Evolutionary conservation across 2,888 invertebrate genomes (phyloP), one percentile per base, ranked within the genome.

Genomic region (Platyscelio sp.): DNA sequence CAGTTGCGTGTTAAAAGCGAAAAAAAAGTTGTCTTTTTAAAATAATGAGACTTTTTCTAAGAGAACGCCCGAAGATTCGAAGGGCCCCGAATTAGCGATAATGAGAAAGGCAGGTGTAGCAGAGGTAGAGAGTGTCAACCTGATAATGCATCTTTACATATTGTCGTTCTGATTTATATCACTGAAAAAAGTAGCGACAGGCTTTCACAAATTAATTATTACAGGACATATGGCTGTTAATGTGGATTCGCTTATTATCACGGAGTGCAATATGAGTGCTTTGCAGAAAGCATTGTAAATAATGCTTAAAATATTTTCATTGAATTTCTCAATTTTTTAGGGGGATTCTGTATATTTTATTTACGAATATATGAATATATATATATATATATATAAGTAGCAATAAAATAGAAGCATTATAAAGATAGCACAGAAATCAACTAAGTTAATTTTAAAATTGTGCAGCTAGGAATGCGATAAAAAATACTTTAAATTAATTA

Each of bases 41-140:
- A 46, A 70, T 70, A 70, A 77, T 49, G 61, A 70, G 38, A 68
- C 68, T 58, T 67, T 68, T 77, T 77, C 61, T 77, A 61, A 18
- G 27, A 67, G 58, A 68, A 60, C 60, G 70, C 27, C 20, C 40
- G 43, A 51, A 40, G 68, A 49, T 68, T 68, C 54, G 58, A 68
- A 70, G 75, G 56, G 56, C 20, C 38, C 46, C 26, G 72, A 72
- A 79, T 72, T 67, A 67, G 72, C 72, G 72, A 67, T 79, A 79
- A 79, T 72, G 67, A 72, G 72, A 79, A 79, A 71, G 67, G 72
- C 79, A 79, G 79, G 79, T 79, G 78, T 68, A 65, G 43, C 63
- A 22, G 29, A 43, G 65, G 63, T 54, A 13, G 78, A n/a, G n/a
- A 63, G 61, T 79, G 78, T 71, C 78, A 79, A 79, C 60, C 60